phyloP scores from a whole-genome alignment of 92 coral and sea anemone genomes.

The Zoanthus solanderi region DNA sequence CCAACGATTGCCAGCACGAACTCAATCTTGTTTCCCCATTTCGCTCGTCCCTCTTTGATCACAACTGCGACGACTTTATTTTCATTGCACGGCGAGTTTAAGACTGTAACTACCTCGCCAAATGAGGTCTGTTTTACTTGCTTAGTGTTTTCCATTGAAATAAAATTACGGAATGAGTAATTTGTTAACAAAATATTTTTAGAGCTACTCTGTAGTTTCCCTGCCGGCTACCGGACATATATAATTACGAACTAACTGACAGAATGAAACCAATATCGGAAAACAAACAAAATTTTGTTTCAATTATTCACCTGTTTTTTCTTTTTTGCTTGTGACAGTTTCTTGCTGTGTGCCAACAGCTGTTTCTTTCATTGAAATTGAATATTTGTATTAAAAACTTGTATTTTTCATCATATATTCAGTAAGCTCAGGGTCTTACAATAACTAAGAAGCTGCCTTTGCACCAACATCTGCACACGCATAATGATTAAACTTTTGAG shows the following conservation, averaged over 20 bases:
- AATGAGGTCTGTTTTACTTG: slow-evolving; percentile 7
- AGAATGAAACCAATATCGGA: neutral
- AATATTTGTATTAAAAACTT: no score
- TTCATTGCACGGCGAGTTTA: slow-evolving; percentile 10
- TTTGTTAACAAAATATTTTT: neutral
- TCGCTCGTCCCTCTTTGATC: neutral
- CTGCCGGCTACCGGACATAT: no score
- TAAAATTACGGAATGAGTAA: neutral
- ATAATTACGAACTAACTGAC: neutral
- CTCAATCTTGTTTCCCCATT: slow-evolving; percentile 33
- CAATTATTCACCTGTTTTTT: slow-evolving; percentile 9
- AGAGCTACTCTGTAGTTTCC: neutral
- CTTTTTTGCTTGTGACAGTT: slow-evolving; percentile 8
- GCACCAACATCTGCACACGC: no score
- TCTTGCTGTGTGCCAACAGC: slow-evolving; percentile 15
- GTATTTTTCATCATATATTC: no score
- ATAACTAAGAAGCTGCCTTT: no score
- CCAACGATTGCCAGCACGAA: slow-evolving; percentile 41
- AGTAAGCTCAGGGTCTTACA: no score
- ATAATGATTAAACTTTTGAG: no score
- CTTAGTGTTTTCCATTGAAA: neutral
- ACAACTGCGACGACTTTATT: neutral
- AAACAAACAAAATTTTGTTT: neutral
- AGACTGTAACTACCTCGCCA: slow-evolving; percentile 3
- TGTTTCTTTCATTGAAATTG: slow-evolving; percentile 1